Percentiles rank a stretch among this genome's conserved stretches.
phyloP scores from a whole-genome alignment of 2,113 vertebrate genomes.

The Gasterosteus aculeatus region DNA sequence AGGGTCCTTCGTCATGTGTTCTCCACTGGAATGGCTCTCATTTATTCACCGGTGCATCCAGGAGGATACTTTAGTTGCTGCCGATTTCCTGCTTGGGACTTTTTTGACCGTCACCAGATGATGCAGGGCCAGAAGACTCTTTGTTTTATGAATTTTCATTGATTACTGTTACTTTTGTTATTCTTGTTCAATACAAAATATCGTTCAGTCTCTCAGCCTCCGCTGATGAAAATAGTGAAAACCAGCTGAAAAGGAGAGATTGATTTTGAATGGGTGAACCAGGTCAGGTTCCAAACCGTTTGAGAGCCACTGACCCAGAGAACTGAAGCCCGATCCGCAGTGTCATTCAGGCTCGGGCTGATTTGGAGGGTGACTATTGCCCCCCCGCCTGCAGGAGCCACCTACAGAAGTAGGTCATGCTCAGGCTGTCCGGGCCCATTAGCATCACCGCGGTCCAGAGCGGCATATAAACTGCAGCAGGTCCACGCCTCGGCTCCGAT shows the following conservation, averaged over 20 bases:
- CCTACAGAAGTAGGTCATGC: constrained; percentile 72
- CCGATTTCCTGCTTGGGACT: not conserved
- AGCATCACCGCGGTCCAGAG: constrained; percentile 35
- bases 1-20: not conserved
- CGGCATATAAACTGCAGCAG: constrained; percentile 20
- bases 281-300: not conserved
- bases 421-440: constrained; percentile 63
- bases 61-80: not conserved
- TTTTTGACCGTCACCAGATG: not conserved
- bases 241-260: not conserved
- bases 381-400: constrained; percentile 44
- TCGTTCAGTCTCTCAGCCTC: not conserved
- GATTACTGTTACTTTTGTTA: not conserved
- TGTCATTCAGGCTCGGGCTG: constrained; percentile 7
- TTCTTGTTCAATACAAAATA: not conserved
- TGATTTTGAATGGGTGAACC: not conserved
- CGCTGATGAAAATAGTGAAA: not conserved
- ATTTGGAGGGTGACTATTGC: constrained; percentile 13
- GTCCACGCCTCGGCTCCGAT: constrained; percentile 15
- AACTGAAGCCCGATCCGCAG: constrained; percentile 3
- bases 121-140: not conserved
- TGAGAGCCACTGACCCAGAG: constrained; percentile 43
- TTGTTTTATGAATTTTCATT: not conserved
- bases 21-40: not conserved
- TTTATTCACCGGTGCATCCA: not conserved